Evolutionary conservation across 2,113 vertebrate genomes (phyloP).

Genomic region (Collichthys lucidus): DNA sequence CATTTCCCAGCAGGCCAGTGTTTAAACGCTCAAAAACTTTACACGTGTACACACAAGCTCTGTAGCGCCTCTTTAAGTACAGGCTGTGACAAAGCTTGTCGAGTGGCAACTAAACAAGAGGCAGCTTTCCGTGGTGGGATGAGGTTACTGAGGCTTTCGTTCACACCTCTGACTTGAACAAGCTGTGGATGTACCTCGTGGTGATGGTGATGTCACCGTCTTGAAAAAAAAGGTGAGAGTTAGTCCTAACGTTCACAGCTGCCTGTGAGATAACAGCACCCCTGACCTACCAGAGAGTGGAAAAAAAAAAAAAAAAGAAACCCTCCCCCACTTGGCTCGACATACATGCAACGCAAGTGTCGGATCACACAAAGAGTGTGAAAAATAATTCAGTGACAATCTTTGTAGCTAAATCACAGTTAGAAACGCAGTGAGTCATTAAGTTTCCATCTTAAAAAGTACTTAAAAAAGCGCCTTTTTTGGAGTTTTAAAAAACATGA

Average conservation of each 20-base stretch:
- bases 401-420: background rate
- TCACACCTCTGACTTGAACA: conserved; percentile 10
- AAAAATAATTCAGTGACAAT: background rate
- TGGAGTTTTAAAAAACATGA: background rate
- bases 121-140: conserved; percentile 15
- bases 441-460: background rate
- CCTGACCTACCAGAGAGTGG: conserved; percentile 42
- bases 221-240: conserved; percentile 59
- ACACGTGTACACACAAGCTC: conserved; percentile 52
- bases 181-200: conserved; percentile 13
- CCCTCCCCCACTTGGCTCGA: background rate
- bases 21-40: conserved; percentile 35
- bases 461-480: no score
- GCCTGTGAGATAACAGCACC: conserved; percentile 70
- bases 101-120: background rate
- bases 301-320: background rate
- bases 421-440: conserved; percentile 23
- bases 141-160: background rate
- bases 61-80: conserved; percentile 14
- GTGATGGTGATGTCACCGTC: conserved; percentile 62
- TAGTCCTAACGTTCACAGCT: conserved; percentile 68
- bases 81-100: conserved; percentile 20
- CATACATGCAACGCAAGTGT: background rate
- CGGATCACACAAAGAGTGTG: conserved; percentile 12
- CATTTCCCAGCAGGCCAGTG: conserved; percentile 27